Conservation (phyloP, 2,797 vertebrate species). For the Coreius guichenoti region DNA sequence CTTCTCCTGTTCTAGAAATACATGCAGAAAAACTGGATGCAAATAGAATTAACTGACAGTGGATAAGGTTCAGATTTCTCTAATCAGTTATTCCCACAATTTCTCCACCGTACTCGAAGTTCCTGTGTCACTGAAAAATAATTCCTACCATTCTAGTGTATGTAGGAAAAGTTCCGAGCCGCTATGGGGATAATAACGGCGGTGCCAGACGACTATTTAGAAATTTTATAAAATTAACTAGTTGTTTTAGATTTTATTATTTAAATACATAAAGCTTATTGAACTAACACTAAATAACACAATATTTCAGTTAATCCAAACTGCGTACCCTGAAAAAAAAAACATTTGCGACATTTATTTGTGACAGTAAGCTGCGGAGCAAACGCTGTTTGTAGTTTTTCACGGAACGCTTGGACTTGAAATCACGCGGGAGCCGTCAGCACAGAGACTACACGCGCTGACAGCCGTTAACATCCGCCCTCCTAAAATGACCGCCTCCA, state of each 20-base stretch:
- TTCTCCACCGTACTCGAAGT: conserved; percentile 28
- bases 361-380: background rate
- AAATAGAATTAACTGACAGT: background rate
- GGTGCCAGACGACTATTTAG: background rate
- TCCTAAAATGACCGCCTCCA: background rate
- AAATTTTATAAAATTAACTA: background rate
- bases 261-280: background rate
- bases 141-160: conserved; percentile 31
- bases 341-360: background rate
- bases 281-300: background rate
- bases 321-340: background rate
- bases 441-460: conserved; percentile 14
- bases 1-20: conserved; percentile 34
- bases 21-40: background rate
- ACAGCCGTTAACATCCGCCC: conserved; percentile 4
- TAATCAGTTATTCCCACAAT: conserved; percentile 21
- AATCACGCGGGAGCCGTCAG: background rate
- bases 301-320: background rate
- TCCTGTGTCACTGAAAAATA: conserved; percentile 68
- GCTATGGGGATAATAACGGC: background rate
- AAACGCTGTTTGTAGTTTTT: conserved; percentile 31
- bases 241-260: background rate
- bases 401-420: background rate
- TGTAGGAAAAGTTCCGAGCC: conserved; percentile 63
- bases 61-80: background rate